Conservation (phyloP, 2,888 invertebrate genomes). For the Eupeodes latifasciatus region DNA sequence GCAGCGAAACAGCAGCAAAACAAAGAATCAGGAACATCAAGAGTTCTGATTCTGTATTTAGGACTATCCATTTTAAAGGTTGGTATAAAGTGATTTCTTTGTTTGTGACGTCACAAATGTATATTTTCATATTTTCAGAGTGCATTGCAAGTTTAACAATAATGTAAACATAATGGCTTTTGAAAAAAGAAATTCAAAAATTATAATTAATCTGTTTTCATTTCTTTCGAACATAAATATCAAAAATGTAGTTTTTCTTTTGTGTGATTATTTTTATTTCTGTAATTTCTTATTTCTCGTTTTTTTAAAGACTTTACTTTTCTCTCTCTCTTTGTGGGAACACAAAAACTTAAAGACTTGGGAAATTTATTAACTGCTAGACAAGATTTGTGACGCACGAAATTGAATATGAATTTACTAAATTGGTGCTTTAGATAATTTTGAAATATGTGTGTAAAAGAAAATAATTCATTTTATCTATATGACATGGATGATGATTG, state of each 20-base stretch:
- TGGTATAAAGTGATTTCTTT: constrained; percentile 2
- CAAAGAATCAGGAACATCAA: constrained; percentile 24
- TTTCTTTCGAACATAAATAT: neutral
- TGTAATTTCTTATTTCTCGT: constrained; percentile 25
- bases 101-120: constrained; percentile 10
- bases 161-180: constrained; percentile 1
- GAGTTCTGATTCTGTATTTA: constrained; percentile 38
- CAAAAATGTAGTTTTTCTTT: constrained; percentile 10
- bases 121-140: neutral
- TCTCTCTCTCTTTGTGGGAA: neutral
- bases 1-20: constrained; percentile 18
- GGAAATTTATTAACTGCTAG: constrained; percentile 45
- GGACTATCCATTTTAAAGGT: constrained; percentile 27
- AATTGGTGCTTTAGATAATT: constrained; percentile 37
- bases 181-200: neutral
- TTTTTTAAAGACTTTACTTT: constrained; percentile 13
- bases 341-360: neutral
- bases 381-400: constrained; percentile 56
- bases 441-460: neutral
- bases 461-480: constrained; percentile 2
- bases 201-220: constrained; percentile 33
- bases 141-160: constrained; percentile 7
- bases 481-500: constrained; percentile 12
- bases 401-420: constrained; percentile 1
- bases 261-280: constrained; percentile 33